phyloP scores from a whole-genome alignment of 2,113 vertebrate species.

The Todiramphus saurophagus region DNA sequence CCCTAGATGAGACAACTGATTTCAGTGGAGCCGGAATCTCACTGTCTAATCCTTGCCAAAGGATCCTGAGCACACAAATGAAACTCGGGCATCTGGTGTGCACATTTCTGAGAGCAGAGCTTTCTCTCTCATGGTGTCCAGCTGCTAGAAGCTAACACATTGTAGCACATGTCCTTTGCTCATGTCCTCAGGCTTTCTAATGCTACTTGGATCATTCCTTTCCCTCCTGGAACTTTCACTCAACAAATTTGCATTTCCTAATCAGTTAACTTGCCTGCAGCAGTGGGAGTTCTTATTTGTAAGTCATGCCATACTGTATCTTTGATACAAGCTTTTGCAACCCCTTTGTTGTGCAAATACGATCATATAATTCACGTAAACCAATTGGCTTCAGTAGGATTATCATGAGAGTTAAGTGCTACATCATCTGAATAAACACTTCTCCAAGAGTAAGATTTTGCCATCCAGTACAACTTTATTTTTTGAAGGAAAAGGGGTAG shows the following conservation, averaged over 20 bases:
- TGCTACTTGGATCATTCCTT: not conserved
- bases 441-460: not conserved
- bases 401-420: not conserved
- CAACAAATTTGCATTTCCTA: not conserved
- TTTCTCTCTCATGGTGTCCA: not conserved
- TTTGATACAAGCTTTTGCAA: not conserved
- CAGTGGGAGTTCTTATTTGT: not conserved
- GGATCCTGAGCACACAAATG: accelerated
- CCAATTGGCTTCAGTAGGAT: not conserved
- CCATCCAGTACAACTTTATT: not conserved
- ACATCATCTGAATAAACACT: not conserved
- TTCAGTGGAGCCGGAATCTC: not conserved
- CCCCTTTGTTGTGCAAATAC: slow-evolving; percentile 14
- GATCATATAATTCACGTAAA: not conserved
- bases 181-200: not conserved
- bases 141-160: not conserved
- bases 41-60: not conserved
- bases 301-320: not conserved
- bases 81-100: accelerated
- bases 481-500: not conserved
- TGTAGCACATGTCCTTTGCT: not conserved
- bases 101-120: accelerated
- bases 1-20: not conserved
- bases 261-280: not conserved
- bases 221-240: not conserved